Evolutionary conservation across 2,888 invertebrate species (phyloP).

Genomic region (Stenodema calcarata): DNA sequence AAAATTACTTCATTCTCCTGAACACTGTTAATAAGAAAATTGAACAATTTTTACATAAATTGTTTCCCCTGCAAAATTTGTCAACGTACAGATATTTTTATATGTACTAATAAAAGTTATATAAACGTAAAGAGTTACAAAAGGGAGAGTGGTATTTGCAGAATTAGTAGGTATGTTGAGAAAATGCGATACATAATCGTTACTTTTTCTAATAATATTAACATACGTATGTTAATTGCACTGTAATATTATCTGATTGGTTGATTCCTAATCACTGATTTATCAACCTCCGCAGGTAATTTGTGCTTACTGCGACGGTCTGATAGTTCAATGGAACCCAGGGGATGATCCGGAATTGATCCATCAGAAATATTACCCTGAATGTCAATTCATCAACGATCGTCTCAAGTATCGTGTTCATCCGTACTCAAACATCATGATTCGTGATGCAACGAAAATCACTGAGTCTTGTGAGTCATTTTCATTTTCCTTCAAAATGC

Average conservation of each 20-base stretch:
- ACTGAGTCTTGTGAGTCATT: not conserved
- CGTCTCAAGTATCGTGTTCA: conserved; percentile 25
- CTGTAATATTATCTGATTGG: not conserved
- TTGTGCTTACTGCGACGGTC: conserved; percentile 82
- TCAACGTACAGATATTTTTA: too few relatives aligned
- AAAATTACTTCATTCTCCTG: too few relatives aligned
- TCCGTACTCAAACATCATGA: conserved; percentile 5
- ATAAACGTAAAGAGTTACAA: too few relatives aligned
- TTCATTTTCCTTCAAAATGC: not conserved
- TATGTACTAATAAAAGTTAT: too few relatives aligned
- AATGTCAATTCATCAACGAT: conserved; percentile 61
- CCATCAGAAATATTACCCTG: conserved; percentile 70
- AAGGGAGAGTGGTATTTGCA: too few relatives aligned
- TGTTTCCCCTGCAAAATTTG: too few relatives aligned
- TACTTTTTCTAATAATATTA: too few relatives aligned
- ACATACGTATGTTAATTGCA: not conserved
- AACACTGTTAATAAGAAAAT: too few relatives aligned
- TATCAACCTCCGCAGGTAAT: conserved; percentile 65
- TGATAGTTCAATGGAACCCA: conserved; percentile 71
- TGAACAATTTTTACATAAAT: too few relatives aligned
- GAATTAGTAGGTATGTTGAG: too few relatives aligned
- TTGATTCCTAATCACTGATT: conserved; percentile 8
- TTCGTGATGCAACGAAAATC: not conserved
- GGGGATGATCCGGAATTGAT: conserved; percentile 74
- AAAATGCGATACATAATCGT: too few relatives aligned